Percentiles rank a stretch among this genome's conserved stretches.
Evolutionary conservation across 2,888 invertebrate genomes (phyloP).

Genomic region (Clunio marinus): DNA sequence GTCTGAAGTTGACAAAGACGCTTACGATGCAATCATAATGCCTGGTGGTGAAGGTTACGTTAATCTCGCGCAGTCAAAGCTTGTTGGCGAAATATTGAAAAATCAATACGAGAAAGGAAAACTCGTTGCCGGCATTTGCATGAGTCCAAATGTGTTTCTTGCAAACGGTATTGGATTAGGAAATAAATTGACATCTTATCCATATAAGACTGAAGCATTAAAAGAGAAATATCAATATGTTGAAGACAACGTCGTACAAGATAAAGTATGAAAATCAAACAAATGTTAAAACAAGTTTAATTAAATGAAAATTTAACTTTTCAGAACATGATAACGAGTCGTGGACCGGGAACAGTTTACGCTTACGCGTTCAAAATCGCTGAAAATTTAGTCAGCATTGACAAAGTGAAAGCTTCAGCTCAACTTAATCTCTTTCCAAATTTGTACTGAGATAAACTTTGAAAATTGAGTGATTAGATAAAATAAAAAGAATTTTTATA

Average conservation of each 20-base stretch:
- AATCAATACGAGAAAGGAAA: slow-evolving; percentile 32
- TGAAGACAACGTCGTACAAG: slow-evolving; percentile 20
- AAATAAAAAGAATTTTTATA: slow-evolving; percentile 40
- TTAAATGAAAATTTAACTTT: background rate
- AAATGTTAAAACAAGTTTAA: too few relatives aligned
- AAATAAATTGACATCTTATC: slow-evolving; percentile 17
- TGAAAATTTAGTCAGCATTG: slow-evolving; percentile 27
- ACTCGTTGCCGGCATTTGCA: slow-evolving; percentile 22
- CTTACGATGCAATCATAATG: slow-evolving; percentile 28
- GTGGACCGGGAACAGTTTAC: slow-evolving; percentile 30
- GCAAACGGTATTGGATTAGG: slow-evolving; percentile 19
- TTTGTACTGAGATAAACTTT: slow-evolving; percentile 18
- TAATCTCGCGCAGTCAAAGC: background rate
- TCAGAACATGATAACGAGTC: slow-evolving; percentile 18
- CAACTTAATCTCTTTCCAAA: background rate
- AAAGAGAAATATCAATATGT: slow-evolving; percentile 26
- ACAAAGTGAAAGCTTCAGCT: background rate
- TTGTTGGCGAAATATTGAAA: slow-evolving; percentile 29
- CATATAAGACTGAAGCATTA: background rate
- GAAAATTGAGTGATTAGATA: too few relatives aligned
- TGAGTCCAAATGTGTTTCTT: slow-evolving; percentile 12
- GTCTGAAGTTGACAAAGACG: slow-evolving; percentile 17
- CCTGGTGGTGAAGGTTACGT: slow-evolving; percentile 21
- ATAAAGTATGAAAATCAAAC: slow-evolving; percentile 4
- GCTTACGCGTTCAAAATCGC: slow-evolving; percentile 24